A percentile compares a stretch with the other conserved stretches of the same genome.
Conservation (phyloP, 2,797 vertebrate species). For the Cygnus olor region DNA sequence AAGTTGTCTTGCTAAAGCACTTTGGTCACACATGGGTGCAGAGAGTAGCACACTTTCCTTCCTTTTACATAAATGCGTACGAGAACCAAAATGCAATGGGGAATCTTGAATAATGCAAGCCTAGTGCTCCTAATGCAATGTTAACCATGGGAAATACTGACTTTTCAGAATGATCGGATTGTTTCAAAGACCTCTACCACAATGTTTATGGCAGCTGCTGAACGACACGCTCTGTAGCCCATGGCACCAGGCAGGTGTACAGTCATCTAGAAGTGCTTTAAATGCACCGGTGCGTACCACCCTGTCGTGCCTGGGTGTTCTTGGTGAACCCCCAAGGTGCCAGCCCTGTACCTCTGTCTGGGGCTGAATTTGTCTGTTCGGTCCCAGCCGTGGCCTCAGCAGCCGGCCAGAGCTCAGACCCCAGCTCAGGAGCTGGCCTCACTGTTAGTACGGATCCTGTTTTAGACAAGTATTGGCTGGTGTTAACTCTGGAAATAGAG, state of each 20-base stretch:
- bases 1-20: conserved; percentile 33
- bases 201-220: not conserved
- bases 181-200: not conserved
- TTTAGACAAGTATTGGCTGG: not conserved
- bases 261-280: not conserved
- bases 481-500: not conserved
- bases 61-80: not conserved
- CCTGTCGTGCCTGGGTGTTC: rapidly evolving
- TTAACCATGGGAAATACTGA: conserved; percentile 7
- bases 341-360: not conserved
- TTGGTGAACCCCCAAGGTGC: not conserved
- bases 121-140: conserved; percentile 1
- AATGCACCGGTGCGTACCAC: rapidly evolving
- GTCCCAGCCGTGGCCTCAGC: not conserved
- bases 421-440: not conserved
- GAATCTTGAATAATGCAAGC: conserved; percentile 49
- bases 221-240: not conserved
- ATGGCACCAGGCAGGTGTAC: not conserved
- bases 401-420: not conserved
- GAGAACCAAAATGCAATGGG: conserved; percentile 12
- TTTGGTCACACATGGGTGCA: conserved; percentile 46
- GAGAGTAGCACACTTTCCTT: conserved; percentile 7
- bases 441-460: not conserved
- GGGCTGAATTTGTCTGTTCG: not conserved
- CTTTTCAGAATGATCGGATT: not conserved